Base-by-base conservation (phyloP, 2,113 vertebrate genomes). In the Perca flavescens region DNA sequence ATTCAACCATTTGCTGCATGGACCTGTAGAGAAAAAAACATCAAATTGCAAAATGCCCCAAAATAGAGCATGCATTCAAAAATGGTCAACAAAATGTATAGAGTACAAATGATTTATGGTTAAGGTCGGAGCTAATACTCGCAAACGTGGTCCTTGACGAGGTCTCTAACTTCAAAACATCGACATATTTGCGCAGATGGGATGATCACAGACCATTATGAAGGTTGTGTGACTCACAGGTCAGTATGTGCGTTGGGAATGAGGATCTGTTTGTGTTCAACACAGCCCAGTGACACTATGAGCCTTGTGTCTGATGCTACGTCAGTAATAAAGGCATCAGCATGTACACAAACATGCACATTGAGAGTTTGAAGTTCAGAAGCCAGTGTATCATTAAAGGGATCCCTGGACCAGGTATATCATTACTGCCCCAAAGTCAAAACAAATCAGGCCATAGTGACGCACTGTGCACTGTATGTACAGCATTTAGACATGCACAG, bases 311-410 rank as follows among this genome's bases (percentile, higher is more conserved):
- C 78, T 84, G 79, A 85, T 77, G 50, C 79, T 81, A 4, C 36
- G 68, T 77, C 46, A 62, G 65, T 34, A 65, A 73, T 65, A 70
- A 46, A 58, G 53, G 31, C 67, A 75, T 46, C 22, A 56, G 62
- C 71, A 85, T 36, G 54, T 19, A 11, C 61, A 65, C 54, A 50
- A 17, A 68, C 65, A 74, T 63, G 43, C 36, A 72, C 53, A 70
- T 31, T 49, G 34, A 74, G 22, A 79, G 82, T 74, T 65, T 85
- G 78, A 74, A 68, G 79, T 68, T 67, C 80, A 73, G 71, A 28
- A 79, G 71, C 64, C 56, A 77, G 75, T 53, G 81, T 85, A 50
- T 93, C 67, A 93, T 92, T 93, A 92, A 91, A 92, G 89, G 83
- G 74, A 86, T 91, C 83, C 80, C 57, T 72, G 60, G 71, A 76